phyloP scores from a whole-genome alignment of 2,797 vertebrate genomes.

The Kryptolebias ocellatus region DNA sequence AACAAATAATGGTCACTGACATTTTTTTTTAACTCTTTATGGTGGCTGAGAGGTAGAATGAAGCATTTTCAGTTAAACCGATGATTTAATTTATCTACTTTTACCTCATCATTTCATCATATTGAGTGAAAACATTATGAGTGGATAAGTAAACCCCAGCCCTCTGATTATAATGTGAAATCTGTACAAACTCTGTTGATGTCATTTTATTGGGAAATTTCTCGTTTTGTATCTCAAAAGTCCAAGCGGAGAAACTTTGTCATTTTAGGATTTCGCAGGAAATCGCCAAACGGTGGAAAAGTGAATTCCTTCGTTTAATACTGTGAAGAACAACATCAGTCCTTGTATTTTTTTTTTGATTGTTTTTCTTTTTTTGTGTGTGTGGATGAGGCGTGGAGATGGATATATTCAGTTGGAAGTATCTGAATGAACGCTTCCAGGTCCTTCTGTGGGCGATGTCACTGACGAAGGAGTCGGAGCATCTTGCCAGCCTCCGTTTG shows the following conservation, averaged over 20 bases:
- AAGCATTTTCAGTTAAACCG: slow-evolving; percentile 77
- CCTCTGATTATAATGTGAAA: slow-evolving; percentile 83
- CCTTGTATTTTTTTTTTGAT: slow-evolving; percentile 52
- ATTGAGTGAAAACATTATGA: slow-evolving; percentile 77
- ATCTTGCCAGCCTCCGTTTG: slow-evolving; percentile 99
- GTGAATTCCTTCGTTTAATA: slow-evolving; percentile 75
- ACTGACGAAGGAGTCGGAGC: slow-evolving; percentile 98
- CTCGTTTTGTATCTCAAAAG: slow-evolving; percentile 84
- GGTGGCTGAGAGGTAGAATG: slow-evolving; percentile 90
- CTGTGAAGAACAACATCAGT: slow-evolving; percentile 77
- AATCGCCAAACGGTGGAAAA: slow-evolving; percentile 61
- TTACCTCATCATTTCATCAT: slow-evolving; percentile 74
- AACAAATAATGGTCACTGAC: slow-evolving; percentile 80
- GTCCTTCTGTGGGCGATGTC: slow-evolving; percentile 99
- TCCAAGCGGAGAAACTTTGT: slow-evolving; percentile 78
- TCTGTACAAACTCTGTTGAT: slow-evolving; percentile 80
- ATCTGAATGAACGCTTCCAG: slow-evolving; percentile 99
- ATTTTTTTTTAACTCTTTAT: slow-evolving; percentile 73
- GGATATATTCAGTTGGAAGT: slow-evolving; percentile 97
- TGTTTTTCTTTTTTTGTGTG: slow-evolving; percentile 14
- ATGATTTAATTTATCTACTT: slow-evolving; percentile 73
- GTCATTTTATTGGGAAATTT: slow-evolving; percentile 79
- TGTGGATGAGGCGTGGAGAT: slow-evolving; percentile 65
- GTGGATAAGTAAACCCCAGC: slow-evolving; percentile 79
- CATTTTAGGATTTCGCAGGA: slow-evolving; percentile 61